A percentile compares a stretch with the other conserved stretches of the same genome.
Evolutionary conservation across 2,888 invertebrate genomes (phyloP).

Genomic region (Paralinhomoeus sp.): DNA sequence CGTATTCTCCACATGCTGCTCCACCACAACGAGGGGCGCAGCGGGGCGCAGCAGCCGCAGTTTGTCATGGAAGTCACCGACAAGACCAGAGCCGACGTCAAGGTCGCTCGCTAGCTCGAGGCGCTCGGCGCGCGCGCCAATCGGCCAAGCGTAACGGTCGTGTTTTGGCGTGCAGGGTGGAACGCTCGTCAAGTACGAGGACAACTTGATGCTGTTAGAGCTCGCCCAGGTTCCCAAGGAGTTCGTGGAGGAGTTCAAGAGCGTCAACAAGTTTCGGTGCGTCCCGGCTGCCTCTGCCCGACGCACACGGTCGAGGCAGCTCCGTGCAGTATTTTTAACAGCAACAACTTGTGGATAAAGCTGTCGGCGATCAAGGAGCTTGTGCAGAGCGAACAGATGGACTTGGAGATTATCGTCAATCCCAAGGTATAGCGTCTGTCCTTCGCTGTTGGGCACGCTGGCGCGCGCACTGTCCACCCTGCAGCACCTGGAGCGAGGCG

Average conservation of each 20-base stretch:
- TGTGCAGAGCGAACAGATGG: slow-evolving; percentile 51
- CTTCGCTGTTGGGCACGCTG: too few relatives aligned
- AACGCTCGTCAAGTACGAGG: slow-evolving; percentile 81
- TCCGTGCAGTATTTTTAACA: slow-evolving; percentile 62
- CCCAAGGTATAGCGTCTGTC: slow-evolving; percentile 41
- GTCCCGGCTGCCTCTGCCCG: slow-evolving; percentile 7
- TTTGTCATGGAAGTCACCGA: slow-evolving; percentile 99
- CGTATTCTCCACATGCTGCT: slow-evolving; percentile 41
- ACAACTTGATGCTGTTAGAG: slow-evolving; percentile 74
- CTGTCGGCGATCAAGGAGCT: slow-evolving; percentile 66
- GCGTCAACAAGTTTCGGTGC: slow-evolving; percentile 79
- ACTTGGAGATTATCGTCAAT: slow-evolving; percentile 93
- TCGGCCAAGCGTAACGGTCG: too few relatives aligned
- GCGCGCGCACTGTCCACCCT: background rate
- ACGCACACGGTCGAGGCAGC: too few relatives aligned
- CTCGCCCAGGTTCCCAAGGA: slow-evolving; percentile 96
- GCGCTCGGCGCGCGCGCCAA: too few relatives aligned
- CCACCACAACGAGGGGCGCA: background rate
- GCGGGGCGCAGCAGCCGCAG: slow-evolving; percentile 38
- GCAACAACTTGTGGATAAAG: slow-evolving; percentile 94
- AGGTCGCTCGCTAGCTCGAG: too few relatives aligned
- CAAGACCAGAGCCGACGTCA: slow-evolving; percentile 79
- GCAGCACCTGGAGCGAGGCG: slow-evolving; percentile 53
- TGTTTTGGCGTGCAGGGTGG: slow-evolving; percentile 58
- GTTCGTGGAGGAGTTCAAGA: slow-evolving; percentile 86